Conservation (phyloP, 2,113 vertebrate species). For the Glareola pratincola region DNA sequence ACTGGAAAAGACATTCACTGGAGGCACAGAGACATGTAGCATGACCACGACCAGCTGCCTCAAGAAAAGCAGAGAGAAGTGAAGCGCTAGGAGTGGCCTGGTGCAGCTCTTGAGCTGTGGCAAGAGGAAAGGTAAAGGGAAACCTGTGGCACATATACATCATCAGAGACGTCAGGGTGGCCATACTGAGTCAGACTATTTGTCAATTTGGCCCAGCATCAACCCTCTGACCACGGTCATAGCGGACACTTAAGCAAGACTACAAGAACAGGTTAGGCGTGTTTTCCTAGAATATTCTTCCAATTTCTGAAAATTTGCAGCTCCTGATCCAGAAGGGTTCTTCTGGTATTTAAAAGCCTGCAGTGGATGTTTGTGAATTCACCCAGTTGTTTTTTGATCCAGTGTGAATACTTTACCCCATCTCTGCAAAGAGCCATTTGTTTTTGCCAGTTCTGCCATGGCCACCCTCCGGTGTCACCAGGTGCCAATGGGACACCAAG, state of each 20-base stretch:
- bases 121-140: neutral
- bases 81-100: neutral
- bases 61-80: neutral
- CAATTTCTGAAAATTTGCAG: neutral
- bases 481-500: neutral
- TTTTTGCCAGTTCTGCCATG: neutral
- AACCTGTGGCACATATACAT: neutral
- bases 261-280: neutral
- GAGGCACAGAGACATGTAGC: neutral
- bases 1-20: neutral
- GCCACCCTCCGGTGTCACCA: neutral
- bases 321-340: neutral
- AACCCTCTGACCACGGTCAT: neutral
- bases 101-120: neutral
- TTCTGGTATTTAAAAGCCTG: neutral
- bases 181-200: neutral
- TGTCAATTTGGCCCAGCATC: neutral
- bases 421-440: neutral
- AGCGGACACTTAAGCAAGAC: fast-evolving
- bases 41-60: neutral
- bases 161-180: fast-evolving
- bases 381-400: neutral
- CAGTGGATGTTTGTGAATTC: neutral
- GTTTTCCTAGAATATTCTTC: neutral
- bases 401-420: neutral